Evolutionary conservation across 1,140 invertebrate species (phyloP), one percentile per base, ranked within the genome.

Genomic region (Samia ricini): DNA sequence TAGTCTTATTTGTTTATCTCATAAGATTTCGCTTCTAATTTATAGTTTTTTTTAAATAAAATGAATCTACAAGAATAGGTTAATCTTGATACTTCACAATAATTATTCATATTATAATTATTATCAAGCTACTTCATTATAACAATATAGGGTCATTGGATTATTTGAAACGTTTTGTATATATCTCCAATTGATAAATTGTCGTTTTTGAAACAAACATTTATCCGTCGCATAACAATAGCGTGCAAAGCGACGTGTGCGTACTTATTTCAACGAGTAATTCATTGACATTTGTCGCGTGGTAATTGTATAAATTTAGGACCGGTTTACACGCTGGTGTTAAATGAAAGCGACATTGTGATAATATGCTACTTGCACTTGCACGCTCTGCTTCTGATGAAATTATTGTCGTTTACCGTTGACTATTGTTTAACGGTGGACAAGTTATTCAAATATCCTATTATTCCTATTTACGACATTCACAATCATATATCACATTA

Each of bases 281-380:
- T 55, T 23, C 52, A 24, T 52, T 52, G 19, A 21, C 1, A 23
- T 52, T 55, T 55, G 52, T 55, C 22, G n/a, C 52, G 22, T 24
- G 70, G 33, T 29, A 61, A 64, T 60, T 49, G 62, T 64, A 57
- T 55, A 20, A 54, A 56, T 29, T 59, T 56, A 55, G 50, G 58
- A 69, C 69, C 66, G 66, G 69, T 71, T 69, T 58, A 50, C 56
- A 51, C 36, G 21, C 50, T 59, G 59, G 74, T 73, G 71, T 71
- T 66, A 68, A 67, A 64, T 74, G 70, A 33, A 60, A 19, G 57
- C 29, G 60, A 78, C 71, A 79, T 69, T 76, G 76, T 81, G 76
- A 72, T 76, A 76, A 78, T 73, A 75, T 33, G 74, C 72, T 77
- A 74, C 77, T 71, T 71, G 67, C 23, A 10, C 50, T 15, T 15